Evolutionary conservation across 92 coral and sea anemone genomes (phyloP).

Genomic region (Bergia sp.): DNA sequence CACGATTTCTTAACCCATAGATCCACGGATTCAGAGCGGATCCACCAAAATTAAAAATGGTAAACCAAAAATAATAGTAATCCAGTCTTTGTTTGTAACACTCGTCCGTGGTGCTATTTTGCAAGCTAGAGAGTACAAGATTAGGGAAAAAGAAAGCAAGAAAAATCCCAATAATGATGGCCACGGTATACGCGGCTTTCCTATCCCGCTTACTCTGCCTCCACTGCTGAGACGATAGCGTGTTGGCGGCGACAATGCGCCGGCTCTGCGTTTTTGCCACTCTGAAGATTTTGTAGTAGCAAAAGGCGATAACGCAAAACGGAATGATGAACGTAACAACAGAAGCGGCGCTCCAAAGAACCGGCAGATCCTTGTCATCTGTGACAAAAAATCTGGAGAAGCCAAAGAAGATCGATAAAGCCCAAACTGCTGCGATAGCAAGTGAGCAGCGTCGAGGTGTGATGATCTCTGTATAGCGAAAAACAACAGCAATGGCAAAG

Average conservation of each 20-base stretch:
- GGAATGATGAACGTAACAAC: conserved; percentile 78
- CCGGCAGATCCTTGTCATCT: conserved; percentile 71
- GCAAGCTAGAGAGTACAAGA: conserved; percentile 44
- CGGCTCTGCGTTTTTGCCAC: conserved; percentile 65
- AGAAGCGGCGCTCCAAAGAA: conserved; percentile 76
- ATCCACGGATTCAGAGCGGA: conserved; percentile 39
- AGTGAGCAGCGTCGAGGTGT: conserved; percentile 61
- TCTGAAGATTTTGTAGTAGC: conserved; percentile 80
- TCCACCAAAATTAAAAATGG: conserved; percentile 35
- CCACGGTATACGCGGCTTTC: conserved; percentile 35
- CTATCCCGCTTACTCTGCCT: conserved; percentile 22
- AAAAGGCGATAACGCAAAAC: conserved; percentile 71
- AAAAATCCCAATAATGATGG: conserved; percentile 36
- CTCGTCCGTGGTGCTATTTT: conserved; percentile 6
- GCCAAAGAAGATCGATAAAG: conserved; percentile 66
- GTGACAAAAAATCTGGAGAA: conserved; percentile 64
- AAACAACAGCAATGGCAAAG: conserved; percentile 65
- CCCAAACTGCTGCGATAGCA: conserved; percentile 60
- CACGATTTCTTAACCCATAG: conserved; percentile 33
- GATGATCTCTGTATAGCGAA: conserved; percentile 56
- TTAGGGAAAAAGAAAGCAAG: conserved; percentile 35
- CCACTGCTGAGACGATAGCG: conserved; percentile 6
- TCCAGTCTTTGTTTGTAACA: conserved; percentile 29
- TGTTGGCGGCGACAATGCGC: conserved; percentile 62
- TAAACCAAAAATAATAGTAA: conserved; percentile 35